Conservation (phyloP, 2,888 invertebrate genomes). For the Ceriagrion tenellum region DNA sequence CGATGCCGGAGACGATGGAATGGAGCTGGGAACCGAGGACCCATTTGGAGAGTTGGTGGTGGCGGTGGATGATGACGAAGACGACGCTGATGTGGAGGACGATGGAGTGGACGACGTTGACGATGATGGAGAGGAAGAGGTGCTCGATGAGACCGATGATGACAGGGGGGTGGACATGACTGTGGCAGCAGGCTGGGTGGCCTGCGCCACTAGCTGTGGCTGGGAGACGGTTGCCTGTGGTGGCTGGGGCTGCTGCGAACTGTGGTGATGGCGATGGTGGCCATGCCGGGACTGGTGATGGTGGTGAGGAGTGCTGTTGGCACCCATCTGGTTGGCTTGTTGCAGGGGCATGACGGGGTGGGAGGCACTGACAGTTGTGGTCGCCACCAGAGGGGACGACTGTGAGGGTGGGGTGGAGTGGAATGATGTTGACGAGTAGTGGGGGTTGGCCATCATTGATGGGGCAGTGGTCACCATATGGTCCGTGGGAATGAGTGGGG, state of each 20-base stretch:
- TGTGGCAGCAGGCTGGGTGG: conserved; percentile 74
- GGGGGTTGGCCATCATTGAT: conserved; percentile 53
- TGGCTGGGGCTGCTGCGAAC: conserved; percentile 75
- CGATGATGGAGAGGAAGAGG: conserved; percentile 79
- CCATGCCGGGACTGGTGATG: conserved; percentile 77
- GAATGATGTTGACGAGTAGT: conserved; percentile 49
- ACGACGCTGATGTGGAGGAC: conserved; percentile 71
- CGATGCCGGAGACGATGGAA: conserved; percentile 86
- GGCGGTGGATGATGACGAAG: conserved; percentile 84
- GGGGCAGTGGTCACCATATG: conserved; percentile 74
- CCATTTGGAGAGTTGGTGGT: conserved; percentile 81
- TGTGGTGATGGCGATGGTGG: conserved; percentile 73
- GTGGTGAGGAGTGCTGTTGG: conserved; percentile 73
- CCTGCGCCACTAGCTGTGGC: conserved; percentile 76
- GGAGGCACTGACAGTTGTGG: conserved; percentile 58
- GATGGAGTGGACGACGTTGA: conserved; percentile 82
- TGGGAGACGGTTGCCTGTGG: conserved; percentile 76
- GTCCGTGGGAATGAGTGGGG: conserved; percentile 82
- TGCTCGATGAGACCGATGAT: conserved; percentile 76
- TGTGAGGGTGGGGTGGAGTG: conserved; percentile 52
- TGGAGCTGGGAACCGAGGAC: conserved; percentile 84
- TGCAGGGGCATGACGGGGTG: conserved; percentile 70
- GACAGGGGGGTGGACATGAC: conserved; percentile 76
- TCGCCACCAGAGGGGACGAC: background rate
- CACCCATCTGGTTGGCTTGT: conserved; percentile 77